Evolutionary conservation across 1,140 invertebrate species (phyloP).

Genomic region (Cyphomyrmex costatus): DNA sequence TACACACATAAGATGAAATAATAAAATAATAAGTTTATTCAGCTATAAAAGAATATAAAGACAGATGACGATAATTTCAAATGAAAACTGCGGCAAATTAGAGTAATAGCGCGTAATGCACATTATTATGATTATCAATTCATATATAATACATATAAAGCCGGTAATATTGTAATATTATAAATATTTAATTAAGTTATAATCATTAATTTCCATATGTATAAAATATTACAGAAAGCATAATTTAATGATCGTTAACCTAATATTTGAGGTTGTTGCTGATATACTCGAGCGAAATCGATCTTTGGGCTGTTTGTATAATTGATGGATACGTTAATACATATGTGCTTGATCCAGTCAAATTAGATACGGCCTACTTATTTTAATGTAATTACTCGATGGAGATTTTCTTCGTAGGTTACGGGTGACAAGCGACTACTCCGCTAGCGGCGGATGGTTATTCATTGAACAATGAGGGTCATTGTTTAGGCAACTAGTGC

Average conservation of each 20-base stretch:
- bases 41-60: too few relatives aligned
- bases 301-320: not conserved
- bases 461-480: constrained; percentile 73
- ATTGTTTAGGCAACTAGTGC: constrained; percentile 69
- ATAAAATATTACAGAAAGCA: not conserved
- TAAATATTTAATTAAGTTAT: constrained; percentile 9
- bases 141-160: not conserved
- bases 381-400: constrained; percentile 32
- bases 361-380: constrained; percentile 54
- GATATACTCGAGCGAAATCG: not conserved
- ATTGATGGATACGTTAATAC: not conserved
- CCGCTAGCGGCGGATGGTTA: constrained; percentile 63
- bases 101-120: not conserved
- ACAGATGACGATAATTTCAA: too few relatives aligned
- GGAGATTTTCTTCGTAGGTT: constrained; percentile 67
- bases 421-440: constrained; percentile 72
- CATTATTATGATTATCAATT: not conserved
- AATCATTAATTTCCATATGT: not conserved
- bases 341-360: not conserved
- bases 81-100: too few relatives aligned
- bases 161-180: not conserved
- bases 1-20: too few relatives aligned
- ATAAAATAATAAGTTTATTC: too few relatives aligned
- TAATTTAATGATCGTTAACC: not conserved
- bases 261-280: not conserved